Conservation (phyloP, 2,888 invertebrate species). For the Rhorus exstirpatorius region DNA sequence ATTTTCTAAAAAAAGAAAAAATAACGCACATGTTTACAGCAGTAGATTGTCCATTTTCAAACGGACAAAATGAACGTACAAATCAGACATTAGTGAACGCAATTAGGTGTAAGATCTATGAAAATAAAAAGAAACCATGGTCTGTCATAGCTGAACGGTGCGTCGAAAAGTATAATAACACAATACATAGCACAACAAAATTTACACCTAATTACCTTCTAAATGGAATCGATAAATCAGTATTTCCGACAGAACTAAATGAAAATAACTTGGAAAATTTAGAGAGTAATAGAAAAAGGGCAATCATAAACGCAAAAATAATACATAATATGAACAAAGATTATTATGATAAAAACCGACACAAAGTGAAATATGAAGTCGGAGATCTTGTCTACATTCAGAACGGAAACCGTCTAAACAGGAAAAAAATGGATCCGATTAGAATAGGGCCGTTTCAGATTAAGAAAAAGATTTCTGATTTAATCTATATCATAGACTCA, state of each 20-base stretch:
- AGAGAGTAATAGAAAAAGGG: conserved; percentile 48
- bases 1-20: conserved; percentile 62
- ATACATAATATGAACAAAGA: conserved; percentile 38
- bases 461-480: conserved; percentile 8
- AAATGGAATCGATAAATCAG: conserved; percentile 33
- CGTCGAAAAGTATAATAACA: conserved; percentile 39
- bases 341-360: conserved; percentile 46
- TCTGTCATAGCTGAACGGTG: conserved; percentile 42
- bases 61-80: no score
- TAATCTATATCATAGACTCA: no score
- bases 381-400: conserved; percentile 73
- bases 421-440: conserved; percentile 69
- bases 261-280: conserved; percentile 35
- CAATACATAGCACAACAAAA: conserved; percentile 45
- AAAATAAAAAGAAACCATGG: conserved; percentile 50
- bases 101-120: no score
- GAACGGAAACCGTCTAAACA: conserved; percentile 71
- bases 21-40: conserved; percentile 35
- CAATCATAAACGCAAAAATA: conserved; percentile 37
- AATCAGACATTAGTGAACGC: conserved; percentile 46
- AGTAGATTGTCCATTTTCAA: no score
- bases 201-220: conserved; percentile 41
- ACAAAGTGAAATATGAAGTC: conserved; percentile 50
- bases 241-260: conserved; percentile 22
- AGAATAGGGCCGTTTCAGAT: conserved; percentile 69